Evolutionary conservation across 2,113 vertebrate species (phyloP).

Genomic region (Nymphicus hollandicus): DNA sequence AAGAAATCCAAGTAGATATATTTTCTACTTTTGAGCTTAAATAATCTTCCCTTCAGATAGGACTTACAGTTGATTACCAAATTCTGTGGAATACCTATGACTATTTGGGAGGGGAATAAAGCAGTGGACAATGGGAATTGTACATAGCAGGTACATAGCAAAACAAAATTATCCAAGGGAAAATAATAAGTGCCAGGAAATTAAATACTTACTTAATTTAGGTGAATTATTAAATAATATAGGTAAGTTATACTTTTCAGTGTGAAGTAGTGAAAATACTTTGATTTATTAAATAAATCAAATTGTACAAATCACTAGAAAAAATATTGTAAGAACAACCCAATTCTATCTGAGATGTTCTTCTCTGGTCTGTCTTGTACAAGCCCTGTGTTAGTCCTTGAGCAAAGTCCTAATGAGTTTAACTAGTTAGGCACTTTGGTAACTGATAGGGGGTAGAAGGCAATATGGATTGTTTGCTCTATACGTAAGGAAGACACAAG

Average conservation of each 20-base stretch:
- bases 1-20: slow-evolving; percentile 33
- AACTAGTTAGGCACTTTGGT: neutral
- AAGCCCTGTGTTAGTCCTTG: neutral
- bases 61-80: neutral
- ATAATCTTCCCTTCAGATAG: neutral
- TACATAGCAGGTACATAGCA: neutral
- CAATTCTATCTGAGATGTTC: neutral
- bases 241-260: neutral
- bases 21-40: neutral
- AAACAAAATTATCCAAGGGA: neutral
- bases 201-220: neutral
- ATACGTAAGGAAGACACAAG: neutral
- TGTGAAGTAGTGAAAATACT: neutral
- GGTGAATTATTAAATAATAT: neutral
- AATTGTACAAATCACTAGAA: neutral
- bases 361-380: neutral
- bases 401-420: neutral
- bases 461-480: neutral
- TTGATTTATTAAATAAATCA: neutral
- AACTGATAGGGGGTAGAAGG: neutral
- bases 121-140: neutral
- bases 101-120: neutral
- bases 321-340: neutral
- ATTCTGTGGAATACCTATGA: neutral
- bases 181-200: neutral